Evolutionary conservation across 2,888 invertebrate genomes (phyloP), one percentile per base, ranked within the genome.

Genomic region (Xylota sylvarum): DNA sequence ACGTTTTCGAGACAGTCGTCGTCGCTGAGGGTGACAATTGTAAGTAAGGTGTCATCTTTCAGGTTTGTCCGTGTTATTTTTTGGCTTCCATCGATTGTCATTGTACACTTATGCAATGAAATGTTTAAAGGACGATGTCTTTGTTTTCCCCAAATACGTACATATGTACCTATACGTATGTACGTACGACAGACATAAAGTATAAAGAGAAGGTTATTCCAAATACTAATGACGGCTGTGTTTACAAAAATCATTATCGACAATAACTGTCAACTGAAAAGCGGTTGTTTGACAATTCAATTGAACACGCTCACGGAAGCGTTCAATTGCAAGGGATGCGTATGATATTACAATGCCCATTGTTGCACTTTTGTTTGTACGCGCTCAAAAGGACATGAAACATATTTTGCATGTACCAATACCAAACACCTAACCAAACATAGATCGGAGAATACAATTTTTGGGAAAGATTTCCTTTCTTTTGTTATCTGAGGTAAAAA

Each of bases 171-270:
- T n/a, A 52, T 35, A 6, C 35, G 12, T 37, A 37, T 37, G 37
- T 35, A 37, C 14, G 46, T 30, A 52, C 65, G 52, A 37, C 58
- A 55, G 65, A 60, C 67, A 72, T 1, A 23, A 23, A 1, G 23
- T 23, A 23, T 56, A 35, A 55, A 55, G 27, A 55, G 37, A 69
- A 78, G 58, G 56, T 46, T 69, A 52, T 60, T 64, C 43, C n/a
- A n/a, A 64, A 56, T 30, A 82, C 65, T 79, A 84, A 77, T 83
- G 89, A 87, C 89, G 91, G 91, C 91, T 91, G 91, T 91, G 88
- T 91, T 91, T 91, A 88, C 90, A 73, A 40, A 89, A 88, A 74
- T 89, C 89, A 91, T 92, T 90, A 91, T 88, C 83, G 88, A 82
- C 87, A 87, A 88, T 88, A 79, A 87, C 84, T 88, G 88, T 87